Evolutionary conservation across 92 coral and sea anemone genomes (phyloP), one percentile per base, ranked within the genome.

Genomic region (Bergia puertoricense): DNA sequence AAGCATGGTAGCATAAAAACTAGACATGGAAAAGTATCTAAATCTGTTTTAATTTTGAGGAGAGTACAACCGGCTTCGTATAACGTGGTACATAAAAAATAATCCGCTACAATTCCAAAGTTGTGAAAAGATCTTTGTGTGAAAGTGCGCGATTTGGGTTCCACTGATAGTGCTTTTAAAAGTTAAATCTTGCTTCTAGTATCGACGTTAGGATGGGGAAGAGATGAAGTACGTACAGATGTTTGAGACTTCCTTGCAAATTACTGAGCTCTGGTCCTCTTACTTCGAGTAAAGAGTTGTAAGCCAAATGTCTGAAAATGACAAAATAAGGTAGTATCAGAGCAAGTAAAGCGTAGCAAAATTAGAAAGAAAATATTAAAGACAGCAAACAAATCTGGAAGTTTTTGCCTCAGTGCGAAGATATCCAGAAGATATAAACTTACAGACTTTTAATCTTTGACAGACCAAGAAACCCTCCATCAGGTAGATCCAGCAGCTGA

Each of bases 381-480:
- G 39, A 23, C 74, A 72, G 15, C 39, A 2, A 1, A 2, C 16
- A 18, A 74, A 74, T 14, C n/a, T 74, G 8, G 15, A 74, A 4
- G 18, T 54, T 54, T 54, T 54, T 54, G 59, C 16, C 59, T 18
- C 59, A 6, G 1, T 54, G 59, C 10, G 18, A 11, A 54, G 59
- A 8, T 10, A 18, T 15, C 10, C 10, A 11, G 2, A 54, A 54
- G 59, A 10, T 0, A 74, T 39, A 74, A 37, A 36, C 77, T 74
- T 74, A 74, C 77, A 74, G 20, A 39, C 1, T 74, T 39, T 74
- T 6, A 37, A 74, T 37, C 16, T 43, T 38, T 39, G 77, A 45
- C 40, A 74, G 45, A 74, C 77, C 77, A 39, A 20, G 77, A 74
- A 74, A 74, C 16, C 43, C 42, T 38, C 46, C 77, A 74, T 74